Percentiles rank a stretch among this genome's conserved stretches.
These are phyloP conservation scores for Zele albiditarsus DNA, from an alignment of 2,888 invertebrate genomes.

Conservation along the genomic window DNA sequence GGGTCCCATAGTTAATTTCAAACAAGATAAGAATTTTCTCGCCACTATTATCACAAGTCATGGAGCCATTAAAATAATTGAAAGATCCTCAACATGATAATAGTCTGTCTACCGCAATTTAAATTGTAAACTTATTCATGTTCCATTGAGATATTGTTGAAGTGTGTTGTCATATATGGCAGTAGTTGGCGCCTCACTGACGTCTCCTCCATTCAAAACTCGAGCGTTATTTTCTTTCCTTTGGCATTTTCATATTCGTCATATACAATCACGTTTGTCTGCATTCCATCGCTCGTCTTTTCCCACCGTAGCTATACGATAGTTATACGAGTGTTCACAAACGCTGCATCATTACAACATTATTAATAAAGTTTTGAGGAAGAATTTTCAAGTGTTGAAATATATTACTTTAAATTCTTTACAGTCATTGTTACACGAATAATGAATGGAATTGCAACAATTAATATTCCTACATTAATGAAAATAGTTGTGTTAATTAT, in stretches of 20 bases:
- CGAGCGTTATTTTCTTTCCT: conserved; percentile 24
- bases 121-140: background rate
- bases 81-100: background rate
- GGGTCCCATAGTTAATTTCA: background rate
- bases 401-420: conserved; percentile 25
- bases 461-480: background rate
- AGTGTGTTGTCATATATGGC: background rate
- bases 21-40: background rate
- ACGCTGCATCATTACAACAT: conserved; percentile 20
- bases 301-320: conserved; percentile 9
- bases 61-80: background rate
- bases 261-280: conserved; percentile 4
- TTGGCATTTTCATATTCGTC: conserved; percentile 19
- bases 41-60: background rate
- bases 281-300: background rate
- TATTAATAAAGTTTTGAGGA: conserved; percentile 45
- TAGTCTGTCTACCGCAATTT: background rate
- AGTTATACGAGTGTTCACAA: background rate
- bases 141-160: background rate
- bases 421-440: conserved; percentile 30
- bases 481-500: background rate
- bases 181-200: conserved; percentile 14
- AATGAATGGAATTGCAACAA: background rate
- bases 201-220: conserved; percentile 21
- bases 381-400: conserved; percentile 30